Evolutionary conservation across 2,797 vertebrate genomes (phyloP), one percentile per base, ranked within the genome.

Genomic region (Lerista edwardsae): DNA sequence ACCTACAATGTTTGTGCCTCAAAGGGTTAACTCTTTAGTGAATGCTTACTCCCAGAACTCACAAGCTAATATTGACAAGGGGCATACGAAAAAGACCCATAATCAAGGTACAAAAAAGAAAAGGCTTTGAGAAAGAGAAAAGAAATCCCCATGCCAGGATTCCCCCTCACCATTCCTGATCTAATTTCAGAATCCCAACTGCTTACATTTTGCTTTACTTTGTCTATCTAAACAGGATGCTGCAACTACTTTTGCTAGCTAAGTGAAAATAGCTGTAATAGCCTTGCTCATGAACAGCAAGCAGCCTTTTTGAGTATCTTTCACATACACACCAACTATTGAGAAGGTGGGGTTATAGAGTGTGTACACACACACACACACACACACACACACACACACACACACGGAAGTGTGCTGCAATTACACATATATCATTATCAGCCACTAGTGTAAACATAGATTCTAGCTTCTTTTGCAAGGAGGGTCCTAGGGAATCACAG

Each of bases 381-480:
- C 36, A 61, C 23, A 44, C 29, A 29, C 25, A 29, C 47, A 31
- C 47, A 75, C n/a, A 61, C n/a, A 44, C 41, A 44, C 41, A 44
- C 41, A 72, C 31, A 77, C 27, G 34, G 72, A 78, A 64, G 55
- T 65, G 67, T 64, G 23, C 47, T 25, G 34, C 79, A 57, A 79
- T 83, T 68, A 73, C 65, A 51, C 51, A 39, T 6, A 51, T 86
- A 80, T 77, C 64, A 86, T 81, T 77, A 86, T 75, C 21, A 71
- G 55, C 65, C 57, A 64, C 79, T 69, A 71, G 55, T 81, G 62
- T 74, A 87, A 79, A 79, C 61, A 75, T 79, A 69, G 47, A 47
- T 83, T 69, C 64, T 62, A 57, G 39, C 19, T 79, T 68, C 61
- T 62, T 29, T 62, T 68, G n/a, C 75, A 74, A 74, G 25, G 39